A percentile compares a stretch with the other conserved stretches of the same genome.
Evolutionary conservation across 2,797 vertebrate species (phyloP).

Genomic region (Tangara arthus): DNA sequence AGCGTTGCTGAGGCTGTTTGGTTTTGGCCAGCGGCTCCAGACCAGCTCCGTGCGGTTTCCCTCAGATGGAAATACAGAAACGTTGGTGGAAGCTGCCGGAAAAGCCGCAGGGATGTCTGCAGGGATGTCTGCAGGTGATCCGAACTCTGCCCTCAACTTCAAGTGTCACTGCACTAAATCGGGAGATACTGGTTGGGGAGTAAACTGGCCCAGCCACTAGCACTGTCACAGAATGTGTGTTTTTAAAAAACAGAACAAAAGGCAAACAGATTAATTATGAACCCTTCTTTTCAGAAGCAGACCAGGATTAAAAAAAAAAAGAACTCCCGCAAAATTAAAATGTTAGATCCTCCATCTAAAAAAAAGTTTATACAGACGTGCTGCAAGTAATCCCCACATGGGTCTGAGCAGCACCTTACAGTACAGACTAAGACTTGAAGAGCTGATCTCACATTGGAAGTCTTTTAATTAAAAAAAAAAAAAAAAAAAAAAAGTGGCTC

Average conservation of each 20-base stretch:
- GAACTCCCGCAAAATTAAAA: conserved; percentile 55
- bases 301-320: conserved; percentile 10
- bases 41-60: conserved; percentile 16
- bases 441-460: conserved; percentile 65
- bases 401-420: conserved; percentile 65
- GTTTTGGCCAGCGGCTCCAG: conserved; percentile 41
- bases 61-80: conserved; percentile 22
- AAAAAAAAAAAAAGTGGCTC: conserved; percentile 58
- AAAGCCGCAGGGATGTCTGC: neutral
- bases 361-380: conserved; percentile 64
- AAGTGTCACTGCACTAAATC: conserved; percentile 9
- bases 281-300: conserved; percentile 61
- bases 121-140: neutral
- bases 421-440: conserved; percentile 73
- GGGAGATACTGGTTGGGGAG: neutral
- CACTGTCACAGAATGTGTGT: conserved; percentile 39
- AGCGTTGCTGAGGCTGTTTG: conserved; percentile 4
- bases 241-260: conserved; percentile 41
- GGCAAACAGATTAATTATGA: conserved; percentile 56
- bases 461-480: conserved; percentile 57
- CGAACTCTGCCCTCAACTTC: conserved; percentile 24
- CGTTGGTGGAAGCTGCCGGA: neutral
- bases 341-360: conserved; percentile 67
- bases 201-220: conserved; percentile 58
- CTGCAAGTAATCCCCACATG: conserved; percentile 12